Percentiles rank a stretch among this genome's conserved stretches.
Conservation (phyloP, 2,888 invertebrate species). For the Leptinotarsa peninsularis region DNA sequence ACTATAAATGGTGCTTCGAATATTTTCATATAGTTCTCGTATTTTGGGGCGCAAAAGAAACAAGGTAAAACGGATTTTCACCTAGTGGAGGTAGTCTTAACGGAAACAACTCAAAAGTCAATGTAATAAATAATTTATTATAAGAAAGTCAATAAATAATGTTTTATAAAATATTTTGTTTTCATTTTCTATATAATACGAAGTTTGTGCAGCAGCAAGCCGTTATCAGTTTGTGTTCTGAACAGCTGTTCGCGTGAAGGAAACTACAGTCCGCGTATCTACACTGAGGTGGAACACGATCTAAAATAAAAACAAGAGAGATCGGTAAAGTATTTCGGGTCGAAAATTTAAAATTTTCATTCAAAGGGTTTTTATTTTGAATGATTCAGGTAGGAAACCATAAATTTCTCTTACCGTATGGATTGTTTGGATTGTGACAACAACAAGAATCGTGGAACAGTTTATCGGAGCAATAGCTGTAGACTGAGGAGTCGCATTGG, state of each 20-base stretch:
- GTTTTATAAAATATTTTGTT: constrained; percentile 31
- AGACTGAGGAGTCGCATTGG: constrained; percentile 81
- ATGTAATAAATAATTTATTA: constrained; percentile 40
- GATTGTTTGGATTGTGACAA: constrained; percentile 70
- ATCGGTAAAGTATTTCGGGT: background rate
- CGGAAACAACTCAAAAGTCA: constrained; percentile 31
- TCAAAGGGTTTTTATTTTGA: background rate
- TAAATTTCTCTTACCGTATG: constrained; percentile 63
- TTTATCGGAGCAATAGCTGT: constrained; percentile 81
- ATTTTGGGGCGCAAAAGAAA: constrained; percentile 8
- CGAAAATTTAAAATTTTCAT: background rate
- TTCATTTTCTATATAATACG: constrained; percentile 31
- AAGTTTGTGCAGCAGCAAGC: constrained; percentile 75
- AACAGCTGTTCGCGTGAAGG: constrained; percentile 80
- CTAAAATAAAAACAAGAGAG: constrained; percentile 59
- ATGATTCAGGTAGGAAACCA: background rate
- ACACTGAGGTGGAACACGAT: constrained; percentile 73
- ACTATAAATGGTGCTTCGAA: constrained; percentile 9
- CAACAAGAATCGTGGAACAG: constrained; percentile 83
- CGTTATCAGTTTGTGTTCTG: constrained; percentile 78
- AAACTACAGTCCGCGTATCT: constrained; percentile 77
- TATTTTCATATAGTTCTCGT: constrained; percentile 10
- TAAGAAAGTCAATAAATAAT: constrained; percentile 38
- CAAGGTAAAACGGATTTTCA: constrained; percentile 15
- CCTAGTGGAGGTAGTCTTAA: constrained; percentile 24